These are phyloP conservation scores for Pachypsylla venusta DNA, from an alignment of 1,140 invertebrate species.

Conservation along the genomic window DNA sequence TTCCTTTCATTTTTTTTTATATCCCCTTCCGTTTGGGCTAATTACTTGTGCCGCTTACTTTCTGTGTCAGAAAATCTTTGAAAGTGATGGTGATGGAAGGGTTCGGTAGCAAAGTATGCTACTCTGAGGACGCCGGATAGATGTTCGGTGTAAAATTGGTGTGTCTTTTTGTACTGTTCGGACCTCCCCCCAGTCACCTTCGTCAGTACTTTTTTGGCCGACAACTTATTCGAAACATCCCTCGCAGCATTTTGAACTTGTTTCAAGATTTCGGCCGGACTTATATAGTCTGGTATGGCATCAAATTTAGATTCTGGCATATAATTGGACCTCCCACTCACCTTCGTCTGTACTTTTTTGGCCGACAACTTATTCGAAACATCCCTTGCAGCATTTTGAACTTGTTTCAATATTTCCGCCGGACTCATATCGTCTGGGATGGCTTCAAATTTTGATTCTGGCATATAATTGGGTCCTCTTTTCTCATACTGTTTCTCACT, in stretches of 20 bases:
- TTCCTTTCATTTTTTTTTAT: too few species aligned
- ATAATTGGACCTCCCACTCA: conserved; percentile 16
- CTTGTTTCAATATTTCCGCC: conserved; percentile 62
- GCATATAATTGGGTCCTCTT: conserved; percentile 4
- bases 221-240: conserved; percentile 46
- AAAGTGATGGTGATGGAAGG: too few species aligned
- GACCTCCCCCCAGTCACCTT: too few species aligned
- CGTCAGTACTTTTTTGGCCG: conserved; percentile 37
- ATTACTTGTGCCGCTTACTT: too few species aligned
- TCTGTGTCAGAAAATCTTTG: too few species aligned
- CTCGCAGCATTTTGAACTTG: conserved; percentile 50
- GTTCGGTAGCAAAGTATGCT: too few species aligned
- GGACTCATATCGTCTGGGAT: conserved; percentile 63
- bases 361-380: conserved; percentile 46
- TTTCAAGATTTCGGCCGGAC: conserved; percentile 61
- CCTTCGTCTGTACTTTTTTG: conserved; percentile 36
- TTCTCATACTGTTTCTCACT: too few species aligned
- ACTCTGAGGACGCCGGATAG: too few species aligned
- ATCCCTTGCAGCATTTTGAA: conserved; percentile 44
- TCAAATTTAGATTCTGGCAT: conserved; percentile 43
- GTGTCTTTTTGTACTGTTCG: too few species aligned
- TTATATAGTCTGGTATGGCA: conserved; percentile 60
- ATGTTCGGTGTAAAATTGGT: too few species aligned
- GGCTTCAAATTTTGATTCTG: conserved; percentile 48
- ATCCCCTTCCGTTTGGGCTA: too few species aligned